These are phyloP conservation scores for Oxycera nigricornis DNA, from an alignment of 2,888 invertebrate genomes.

Conservation along the genomic window DNA sequence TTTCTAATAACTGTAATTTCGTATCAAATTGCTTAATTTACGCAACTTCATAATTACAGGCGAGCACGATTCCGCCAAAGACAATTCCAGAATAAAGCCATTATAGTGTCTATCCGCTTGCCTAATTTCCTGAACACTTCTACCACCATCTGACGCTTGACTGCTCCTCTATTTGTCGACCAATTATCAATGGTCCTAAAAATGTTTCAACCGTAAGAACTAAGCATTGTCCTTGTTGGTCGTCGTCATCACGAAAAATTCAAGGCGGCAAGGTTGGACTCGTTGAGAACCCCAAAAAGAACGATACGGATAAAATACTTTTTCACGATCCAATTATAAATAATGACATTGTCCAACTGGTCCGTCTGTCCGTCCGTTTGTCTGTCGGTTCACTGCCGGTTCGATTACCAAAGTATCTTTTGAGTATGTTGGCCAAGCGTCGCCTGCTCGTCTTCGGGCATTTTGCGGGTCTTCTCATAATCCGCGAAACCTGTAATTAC, in stretches of 20 bases:
- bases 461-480: constrained; percentile 23
- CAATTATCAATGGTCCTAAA: constrained; percentile 11
- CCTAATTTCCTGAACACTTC: neutral
- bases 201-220: constrained; percentile 21
- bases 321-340: constrained; percentile 37
- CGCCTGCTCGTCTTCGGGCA: neutral
- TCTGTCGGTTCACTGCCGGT: too few species aligned
- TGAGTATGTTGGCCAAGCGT: constrained; percentile 4
- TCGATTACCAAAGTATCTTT: constrained; percentile 4
- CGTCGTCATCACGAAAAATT: neutral
- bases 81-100: constrained; percentile 5
- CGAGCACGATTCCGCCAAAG: neutral
- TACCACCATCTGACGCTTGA: constrained; percentile 30
- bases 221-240: constrained; percentile 29
- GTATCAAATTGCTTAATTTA: constrained; percentile 15
- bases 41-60: neutral
- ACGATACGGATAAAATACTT: constrained; percentile 28
- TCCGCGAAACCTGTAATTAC: constrained; percentile 39
- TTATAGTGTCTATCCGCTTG: constrained; percentile 13
- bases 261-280: neutral
- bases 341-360: constrained; percentile 37
- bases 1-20: neutral
- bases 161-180: constrained; percentile 18
- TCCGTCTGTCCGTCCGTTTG: constrained; percentile 1
- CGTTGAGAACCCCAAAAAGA: too few species aligned